A percentile compares a stretch with the other conserved stretches of the same genome.
Conservation (phyloP, 2,888 invertebrate genomes). For the Melinaea menophilus region DNA sequence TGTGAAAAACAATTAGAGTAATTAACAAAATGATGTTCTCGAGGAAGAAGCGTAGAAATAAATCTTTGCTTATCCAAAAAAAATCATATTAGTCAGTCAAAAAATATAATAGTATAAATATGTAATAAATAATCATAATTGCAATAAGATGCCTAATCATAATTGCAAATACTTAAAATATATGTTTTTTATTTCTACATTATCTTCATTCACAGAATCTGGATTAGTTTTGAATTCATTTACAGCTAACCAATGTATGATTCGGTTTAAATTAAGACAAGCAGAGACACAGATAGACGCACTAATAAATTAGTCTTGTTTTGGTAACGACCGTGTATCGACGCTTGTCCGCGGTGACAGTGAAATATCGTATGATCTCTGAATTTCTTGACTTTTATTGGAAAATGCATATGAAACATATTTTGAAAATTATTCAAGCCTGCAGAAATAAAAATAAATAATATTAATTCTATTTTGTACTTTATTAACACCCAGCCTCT, state of each 20-base stretch:
- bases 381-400: neutral
- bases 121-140: no score
- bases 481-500: no score
- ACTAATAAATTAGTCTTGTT: conserved; percentile 21
- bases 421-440: neutral
- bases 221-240: neutral
- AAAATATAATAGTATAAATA: no score
- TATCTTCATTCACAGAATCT: no score
- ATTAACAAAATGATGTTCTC: neutral
- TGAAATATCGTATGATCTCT: conserved; percentile 13
- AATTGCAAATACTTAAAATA: no score
- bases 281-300: conserved; percentile 8
- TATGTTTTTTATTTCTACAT: no score
- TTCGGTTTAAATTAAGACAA: conserved; percentile 12
- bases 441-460: neutral
- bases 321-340: conserved; percentile 18
- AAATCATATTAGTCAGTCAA: no score
- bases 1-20: conserved; percentile 1
- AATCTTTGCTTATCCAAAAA: no score
- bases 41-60: no score
- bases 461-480: no score
- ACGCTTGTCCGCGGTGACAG: conserved; percentile 17
- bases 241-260: neutral
- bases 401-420: neutral
- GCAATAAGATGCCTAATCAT: no score